Percentiles rank a stretch among this genome's conserved stretches.
Evolutionary conservation across 2,888 invertebrate genomes (phyloP).

Genomic region (Luperina nickerlii): DNA sequence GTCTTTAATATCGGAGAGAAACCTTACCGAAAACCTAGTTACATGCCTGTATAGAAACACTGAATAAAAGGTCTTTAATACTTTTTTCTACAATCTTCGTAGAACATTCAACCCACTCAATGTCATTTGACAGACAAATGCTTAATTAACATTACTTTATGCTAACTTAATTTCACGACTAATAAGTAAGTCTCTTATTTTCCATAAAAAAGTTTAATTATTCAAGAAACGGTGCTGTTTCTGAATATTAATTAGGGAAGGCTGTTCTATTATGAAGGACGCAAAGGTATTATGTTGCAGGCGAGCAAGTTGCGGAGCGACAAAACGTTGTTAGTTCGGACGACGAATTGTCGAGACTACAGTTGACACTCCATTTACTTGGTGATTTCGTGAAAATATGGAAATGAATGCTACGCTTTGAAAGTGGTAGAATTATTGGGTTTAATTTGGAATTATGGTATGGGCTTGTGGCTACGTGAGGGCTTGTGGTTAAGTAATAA

Average conservation of each 20-base stretch:
- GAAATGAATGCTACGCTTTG: constrained; percentile 46
- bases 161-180: constrained; percentile 65
- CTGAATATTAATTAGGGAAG: constrained; percentile 67
- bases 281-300: constrained; percentile 64
- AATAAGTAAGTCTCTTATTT: constrained; percentile 66
- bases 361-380: constrained; percentile 57
- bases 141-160: constrained; percentile 63
- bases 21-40: not conserved
- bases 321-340: constrained; percentile 65
- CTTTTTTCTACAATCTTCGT: not conserved
- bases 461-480: no score
- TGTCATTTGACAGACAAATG: constrained; percentile 53
- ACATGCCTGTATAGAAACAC: not conserved
- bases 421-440: constrained; percentile 21
- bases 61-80: not conserved
- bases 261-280: constrained; percentile 63
- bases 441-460: constrained; percentile 22
- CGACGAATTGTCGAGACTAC: constrained; percentile 48
- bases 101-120: constrained; percentile 16
- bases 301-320: constrained; percentile 66
- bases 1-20: not conserved
- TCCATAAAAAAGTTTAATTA: constrained; percentile 70
- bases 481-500: no score
- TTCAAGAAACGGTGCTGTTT: constrained; percentile 62
- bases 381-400: constrained; percentile 57